Evolutionary conservation across 30 jellyfish, hydroid and myxozoan genomes (phyloP).

Genomic region (Pseudorhiza aurosa): DNA sequence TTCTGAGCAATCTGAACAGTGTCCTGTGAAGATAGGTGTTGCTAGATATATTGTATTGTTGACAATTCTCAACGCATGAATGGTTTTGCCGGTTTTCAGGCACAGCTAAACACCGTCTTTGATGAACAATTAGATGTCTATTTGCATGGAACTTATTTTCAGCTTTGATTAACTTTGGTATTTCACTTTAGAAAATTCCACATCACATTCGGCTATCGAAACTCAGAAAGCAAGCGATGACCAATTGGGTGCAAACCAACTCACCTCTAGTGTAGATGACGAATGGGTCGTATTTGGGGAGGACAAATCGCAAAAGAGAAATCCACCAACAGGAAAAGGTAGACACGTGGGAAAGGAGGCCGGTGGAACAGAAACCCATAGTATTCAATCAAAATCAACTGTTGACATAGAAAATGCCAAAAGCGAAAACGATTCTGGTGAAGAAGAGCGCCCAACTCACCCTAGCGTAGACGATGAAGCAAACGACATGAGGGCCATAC

Average conservation of each 20-base stretch:
- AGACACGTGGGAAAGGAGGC: not conserved
- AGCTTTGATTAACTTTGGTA: no score
- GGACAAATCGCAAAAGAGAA: not conserved
- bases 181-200: no score
- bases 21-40: no score
- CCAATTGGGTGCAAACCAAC: constrained; percentile 42
- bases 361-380: not conserved
- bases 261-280: constrained; percentile 55
- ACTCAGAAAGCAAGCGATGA: no score
- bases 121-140: no score
- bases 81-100: no score
- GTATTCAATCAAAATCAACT: not conserved
- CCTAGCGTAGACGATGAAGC: not conserved
- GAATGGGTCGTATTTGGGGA: constrained; percentile 47
- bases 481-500: constrained; percentile 57
- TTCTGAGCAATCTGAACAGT: no score
- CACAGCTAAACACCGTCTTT: no score
- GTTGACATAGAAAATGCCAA: not conserved
- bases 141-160: no score
- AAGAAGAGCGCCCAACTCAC: not conserved
- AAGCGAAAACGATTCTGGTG: not conserved
- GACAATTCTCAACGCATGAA: no score
- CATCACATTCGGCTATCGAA: no score
- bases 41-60: no score
- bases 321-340: not conserved